Base-by-base conservation (phyloP, 2,113 vertebrate genomes). In the Scolopax mira region DNA sequence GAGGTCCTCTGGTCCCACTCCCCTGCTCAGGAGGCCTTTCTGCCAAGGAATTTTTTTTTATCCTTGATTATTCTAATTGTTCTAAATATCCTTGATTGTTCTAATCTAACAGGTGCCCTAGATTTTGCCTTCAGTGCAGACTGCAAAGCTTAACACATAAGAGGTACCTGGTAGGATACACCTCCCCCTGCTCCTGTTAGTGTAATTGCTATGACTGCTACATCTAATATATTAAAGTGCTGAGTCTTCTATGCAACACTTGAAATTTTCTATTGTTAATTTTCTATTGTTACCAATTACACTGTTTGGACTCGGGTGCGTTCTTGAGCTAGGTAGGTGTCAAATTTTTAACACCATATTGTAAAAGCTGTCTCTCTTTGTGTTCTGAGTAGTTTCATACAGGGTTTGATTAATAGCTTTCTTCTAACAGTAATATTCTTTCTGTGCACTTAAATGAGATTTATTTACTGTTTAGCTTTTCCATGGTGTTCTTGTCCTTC, bases 71-170 rank as follows among this genome's bases (percentile, higher is more conserved):
- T 2, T 88, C 54, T 90, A 44, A 58, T 71, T n/a, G n/a, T n/a
- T n/a, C n/a, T n/a, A n/a, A n/a, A n/a, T n/a, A 18, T 35, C 3
- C 0, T 90, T 86, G 10, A 0, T 55, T 83, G 28, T 2, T 88
- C 54, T 90, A 44, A 58, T 71, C 13, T 49, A n/a, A 48, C 13
- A 39, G 25, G 5, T 81, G 41, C 41, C 5, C 3, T 65, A 10
- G 25, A 12, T 90, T 74, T 92, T 52, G 31, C 37, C 12, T 73
- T 18, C n/a, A 46, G 37, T 23, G 9, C 27, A 83, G 67, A 37
- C 44, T 73, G 44, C 37, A 73, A 85, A 77, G 5, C 27, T n/a
- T n/a, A n/a, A n/a, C n/a, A n/a, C n/a, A 0, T 35, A 52, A 35
- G 46, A 75, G 15, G 23, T n/a, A 18, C 28, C 28, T 74, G 17